phyloP scores from a whole-genome alignment of 1,140 invertebrate species.

The Zaprionus lachaisei region DNA sequence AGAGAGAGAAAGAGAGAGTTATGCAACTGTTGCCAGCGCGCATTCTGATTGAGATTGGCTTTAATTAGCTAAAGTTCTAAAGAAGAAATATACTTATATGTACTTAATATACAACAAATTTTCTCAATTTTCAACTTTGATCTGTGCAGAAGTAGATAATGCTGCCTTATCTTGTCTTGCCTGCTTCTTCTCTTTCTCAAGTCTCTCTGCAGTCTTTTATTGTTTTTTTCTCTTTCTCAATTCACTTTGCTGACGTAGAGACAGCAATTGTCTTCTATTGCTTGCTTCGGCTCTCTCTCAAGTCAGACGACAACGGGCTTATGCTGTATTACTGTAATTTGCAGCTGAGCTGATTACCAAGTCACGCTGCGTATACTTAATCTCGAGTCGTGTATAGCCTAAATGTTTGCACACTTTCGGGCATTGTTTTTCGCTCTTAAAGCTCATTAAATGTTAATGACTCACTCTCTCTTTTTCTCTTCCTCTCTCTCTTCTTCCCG shows the following conservation, averaged over 20 bases:
- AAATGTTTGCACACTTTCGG: conserved; percentile 63
- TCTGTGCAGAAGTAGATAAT: background rate
- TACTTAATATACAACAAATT: background rate
- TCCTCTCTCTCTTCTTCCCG: conserved; percentile 12
- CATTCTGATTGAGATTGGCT: conserved; percentile 6
- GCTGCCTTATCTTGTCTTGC: background rate
- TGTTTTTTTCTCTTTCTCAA: background rate
- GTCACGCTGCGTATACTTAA: conserved; percentile 33
- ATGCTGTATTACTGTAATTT: no score
- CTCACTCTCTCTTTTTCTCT: conserved; percentile 28
- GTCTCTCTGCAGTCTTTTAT: background rate
- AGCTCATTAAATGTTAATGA: conserved; percentile 72
- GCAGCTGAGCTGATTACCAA: background rate
- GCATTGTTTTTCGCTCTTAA: conserved; percentile 56
- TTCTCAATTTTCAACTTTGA: background rate
- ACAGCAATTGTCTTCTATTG: no score
- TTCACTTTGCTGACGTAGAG: background rate
- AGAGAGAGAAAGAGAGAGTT: background rate
- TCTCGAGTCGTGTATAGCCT: conserved; percentile 35
- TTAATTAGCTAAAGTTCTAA: conserved; percentile 18
- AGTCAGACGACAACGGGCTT: no score
- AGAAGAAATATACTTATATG: background rate
- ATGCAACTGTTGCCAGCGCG: background rate
- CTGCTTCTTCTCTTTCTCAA: background rate
- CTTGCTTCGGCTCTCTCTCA: no score